phyloP scores from a whole-genome alignment of 2,113 vertebrate genomes.

The Cisticola juncidis region DNA sequence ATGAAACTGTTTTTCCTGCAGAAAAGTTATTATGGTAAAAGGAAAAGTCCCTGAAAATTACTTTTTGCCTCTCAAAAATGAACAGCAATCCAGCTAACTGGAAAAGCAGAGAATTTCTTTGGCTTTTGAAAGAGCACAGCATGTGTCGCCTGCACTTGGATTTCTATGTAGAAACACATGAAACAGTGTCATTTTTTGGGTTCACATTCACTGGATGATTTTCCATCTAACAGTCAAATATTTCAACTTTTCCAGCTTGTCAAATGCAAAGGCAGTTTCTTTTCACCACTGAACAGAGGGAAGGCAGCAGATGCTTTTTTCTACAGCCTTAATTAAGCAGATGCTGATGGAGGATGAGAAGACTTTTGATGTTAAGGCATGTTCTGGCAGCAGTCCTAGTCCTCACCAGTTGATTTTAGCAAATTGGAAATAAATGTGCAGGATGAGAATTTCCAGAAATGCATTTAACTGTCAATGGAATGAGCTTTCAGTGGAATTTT shows the following conservation, averaged over 20 bases:
- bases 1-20: background rate
- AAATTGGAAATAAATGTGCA: constrained; percentile 25
- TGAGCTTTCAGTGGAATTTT: background rate
- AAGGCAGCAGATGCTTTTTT: background rate
- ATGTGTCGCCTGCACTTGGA: background rate
- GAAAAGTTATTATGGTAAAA: background rate
- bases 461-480: background rate
- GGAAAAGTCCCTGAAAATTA: background rate
- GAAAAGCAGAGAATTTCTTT: background rate
- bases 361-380: background rate
- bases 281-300: background rate
- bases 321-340: constrained; percentile 3
- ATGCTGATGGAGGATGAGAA: background rate
- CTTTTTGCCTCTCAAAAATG: background rate
- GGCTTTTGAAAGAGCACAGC: background rate
- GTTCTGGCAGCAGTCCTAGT: constrained; percentile 5
- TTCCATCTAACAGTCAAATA: background rate
- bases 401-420: background rate
- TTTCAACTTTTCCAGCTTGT: background rate
- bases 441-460: background rate
- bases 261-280: background rate
- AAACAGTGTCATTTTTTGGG: background rate
- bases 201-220: background rate
- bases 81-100: background rate
- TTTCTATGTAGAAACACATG: background rate